phyloP scores from a whole-genome alignment of 2,888 invertebrate genomes.

The Hyles lineata region DNA sequence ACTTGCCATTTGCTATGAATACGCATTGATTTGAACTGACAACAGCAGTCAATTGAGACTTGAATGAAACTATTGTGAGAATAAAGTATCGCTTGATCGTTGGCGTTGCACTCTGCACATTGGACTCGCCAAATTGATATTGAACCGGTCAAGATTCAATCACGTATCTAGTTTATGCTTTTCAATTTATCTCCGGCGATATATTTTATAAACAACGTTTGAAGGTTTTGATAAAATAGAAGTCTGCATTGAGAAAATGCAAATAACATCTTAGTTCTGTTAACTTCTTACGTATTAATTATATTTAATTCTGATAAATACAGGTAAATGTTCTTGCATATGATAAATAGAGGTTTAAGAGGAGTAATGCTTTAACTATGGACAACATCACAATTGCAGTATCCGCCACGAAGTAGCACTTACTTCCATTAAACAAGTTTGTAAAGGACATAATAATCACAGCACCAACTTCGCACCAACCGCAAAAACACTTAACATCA shows the following conservation, averaged over 20 bases:
- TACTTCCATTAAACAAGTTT: neutral
- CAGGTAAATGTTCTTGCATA: too few species aligned
- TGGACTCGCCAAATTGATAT: conserved; percentile 53
- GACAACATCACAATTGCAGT: too few species aligned
- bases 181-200: conserved; percentile 13
- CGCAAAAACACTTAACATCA: conserved; percentile 26
- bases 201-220: neutral
- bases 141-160: conserved; percentile 42
- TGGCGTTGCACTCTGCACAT: conserved; percentile 52
- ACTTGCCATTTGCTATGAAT: conserved; percentile 42
- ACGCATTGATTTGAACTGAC: conserved; percentile 61
- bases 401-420: too few species aligned
- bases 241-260: neutral
- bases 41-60: conserved; percentile 67
- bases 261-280: too few species aligned
- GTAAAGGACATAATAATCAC: neutral
- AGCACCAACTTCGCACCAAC: conserved; percentile 6
- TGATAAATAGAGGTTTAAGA: too few species aligned
- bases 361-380: too few species aligned
- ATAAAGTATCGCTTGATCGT: conserved; percentile 49
- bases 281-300: too few species aligned
- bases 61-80: conserved; percentile 66
- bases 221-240: neutral
- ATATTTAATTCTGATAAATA: too few species aligned
- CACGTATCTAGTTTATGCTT: conserved; percentile 32